Evolutionary conservation across 2,797 vertebrate species (phyloP), one percentile per base, ranked within the genome.

Genomic region (Crenuchus spilurus): DNA sequence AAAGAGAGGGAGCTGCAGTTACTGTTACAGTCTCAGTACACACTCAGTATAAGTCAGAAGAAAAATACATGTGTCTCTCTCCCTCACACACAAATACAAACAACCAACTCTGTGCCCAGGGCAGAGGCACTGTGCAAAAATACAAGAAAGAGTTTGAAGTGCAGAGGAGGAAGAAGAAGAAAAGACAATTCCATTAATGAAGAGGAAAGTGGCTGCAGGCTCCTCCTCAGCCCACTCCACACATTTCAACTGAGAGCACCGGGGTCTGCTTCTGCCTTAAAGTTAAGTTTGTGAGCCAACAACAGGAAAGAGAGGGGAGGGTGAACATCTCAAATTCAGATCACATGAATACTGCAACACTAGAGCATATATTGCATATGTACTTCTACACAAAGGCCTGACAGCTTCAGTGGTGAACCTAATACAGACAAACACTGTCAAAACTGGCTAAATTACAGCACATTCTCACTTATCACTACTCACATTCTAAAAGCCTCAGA

Each of bases 211-310:
- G 30, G 52, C 52, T 33, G 30, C 52, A 57, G 26, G 52, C 52
- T 57, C 14, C 52, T 57, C 14, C 52, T 55, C 52, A 57, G 7
- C 30, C 52, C 30, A 31, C 52, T 57, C 52, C 52, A 57, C 52
- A 57, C 26, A 33, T 57, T 57, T 57, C 52, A n/a, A 57, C 22
- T 52, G 11, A 26, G 22, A 26, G 24, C 10, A 1, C 49, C 28
- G 3, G 3, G 49, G 22, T 24, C 13, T 13, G 49, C 9, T 24
- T 26, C 22, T 3, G 24, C 49, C 49, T 57, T 28, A 57, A 57
- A 57, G 52, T 57, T 57, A 14, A 26, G 6, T 31, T 11, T 26
- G 49, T 20, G 46, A n/a, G 20, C 1, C 6, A 18, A 9, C 14
- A 2, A 46, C 13, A 46, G 14, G 5, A 6, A 4, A 14, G n/a